Evolutionary conservation across 2,888 invertebrate species (phyloP), one percentile per base, ranked within the genome.

Genomic region (Phragmatobia fuliginosa): DNA sequence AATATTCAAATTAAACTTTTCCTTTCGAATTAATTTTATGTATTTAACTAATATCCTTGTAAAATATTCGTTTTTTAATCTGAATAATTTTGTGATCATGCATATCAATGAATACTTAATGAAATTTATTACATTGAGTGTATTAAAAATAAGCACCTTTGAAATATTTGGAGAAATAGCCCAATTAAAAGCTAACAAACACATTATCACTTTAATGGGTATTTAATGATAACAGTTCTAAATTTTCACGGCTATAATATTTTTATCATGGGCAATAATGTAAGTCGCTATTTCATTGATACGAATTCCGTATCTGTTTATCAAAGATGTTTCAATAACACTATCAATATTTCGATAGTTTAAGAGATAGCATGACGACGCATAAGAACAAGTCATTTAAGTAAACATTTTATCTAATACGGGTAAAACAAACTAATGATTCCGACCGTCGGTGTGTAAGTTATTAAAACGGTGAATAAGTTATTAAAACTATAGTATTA

Each of bases 1-100:
- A 31, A 67, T 25, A 31, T 25, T 63, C 16, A 63, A 14, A n/a
- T 56, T n/a, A 65, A 59, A 67, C 67, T 71, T 71, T 71, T 67
- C 67, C 65, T 71, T 32, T 64, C 52, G 25, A 38, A 62, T 32
- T 61, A 62, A 36, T 67, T 59, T 70, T 49, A 52, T 52, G 52
- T 64, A 36, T 67, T 67, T 71, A 56, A 58, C 33, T 49, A 61
- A 45, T 60, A 67, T 67, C 60, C 49, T 56, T 28, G 64, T 64
- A 71, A 70, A 38, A 49, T 66, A 67, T 70, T 64, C 71, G n/a
- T 49, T 64, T 60, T 49, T 60, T 62, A 62, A 71, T 71, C 60
- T 63, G 18, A 67, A 67, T 71, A 67, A 67, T 67, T 63, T 59
- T 38, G 49, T 59, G 67, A 59, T 62, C 66, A 66, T 62, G 62